Conservation (phyloP, 2,797 vertebrate species). For the Girardinus metallicus region DNA sequence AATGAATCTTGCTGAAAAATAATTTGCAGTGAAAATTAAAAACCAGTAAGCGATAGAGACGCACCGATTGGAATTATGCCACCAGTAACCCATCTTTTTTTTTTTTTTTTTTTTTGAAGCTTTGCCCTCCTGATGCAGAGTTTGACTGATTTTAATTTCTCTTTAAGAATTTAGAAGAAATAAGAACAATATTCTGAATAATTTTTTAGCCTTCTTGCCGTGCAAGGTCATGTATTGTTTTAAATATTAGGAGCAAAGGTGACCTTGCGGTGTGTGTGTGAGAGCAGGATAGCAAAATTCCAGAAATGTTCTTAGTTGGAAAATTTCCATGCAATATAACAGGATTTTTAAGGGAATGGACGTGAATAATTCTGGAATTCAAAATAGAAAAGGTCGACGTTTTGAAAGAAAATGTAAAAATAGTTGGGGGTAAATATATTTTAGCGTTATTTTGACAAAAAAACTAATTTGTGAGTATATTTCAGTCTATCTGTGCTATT, state of each 20-base stretch:
- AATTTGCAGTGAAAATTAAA: conserved; percentile 72
- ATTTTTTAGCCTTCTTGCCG: not conserved
- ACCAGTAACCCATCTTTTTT: not conserved
- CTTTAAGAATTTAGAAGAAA: not conserved
- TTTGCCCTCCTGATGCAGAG: not conserved
- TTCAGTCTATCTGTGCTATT: not conserved
- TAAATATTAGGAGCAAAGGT: not conserved
- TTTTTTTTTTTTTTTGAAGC: not conserved
- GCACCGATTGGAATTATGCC: not conserved
- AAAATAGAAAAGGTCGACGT: not conserved
- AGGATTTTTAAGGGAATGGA: not conserved
- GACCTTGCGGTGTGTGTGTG: not conserved
- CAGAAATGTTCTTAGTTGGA: not conserved
- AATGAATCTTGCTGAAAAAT: conserved; percentile 74
- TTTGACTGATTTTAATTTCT: not conserved
- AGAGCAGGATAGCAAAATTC: not conserved
- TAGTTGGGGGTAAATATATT: not conserved
- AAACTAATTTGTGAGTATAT: not conserved
- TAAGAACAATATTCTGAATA: not conserved
- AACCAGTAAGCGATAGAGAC: conserved; percentile 43
- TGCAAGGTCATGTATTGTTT: not conserved
- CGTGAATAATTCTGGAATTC: not conserved
- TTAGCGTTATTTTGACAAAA: not conserved
- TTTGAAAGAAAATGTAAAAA: not conserved
- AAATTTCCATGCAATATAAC: not conserved